Base-by-base conservation (phyloP, 2,888 invertebrate species). In the Epirrhoe alternata region DNA sequence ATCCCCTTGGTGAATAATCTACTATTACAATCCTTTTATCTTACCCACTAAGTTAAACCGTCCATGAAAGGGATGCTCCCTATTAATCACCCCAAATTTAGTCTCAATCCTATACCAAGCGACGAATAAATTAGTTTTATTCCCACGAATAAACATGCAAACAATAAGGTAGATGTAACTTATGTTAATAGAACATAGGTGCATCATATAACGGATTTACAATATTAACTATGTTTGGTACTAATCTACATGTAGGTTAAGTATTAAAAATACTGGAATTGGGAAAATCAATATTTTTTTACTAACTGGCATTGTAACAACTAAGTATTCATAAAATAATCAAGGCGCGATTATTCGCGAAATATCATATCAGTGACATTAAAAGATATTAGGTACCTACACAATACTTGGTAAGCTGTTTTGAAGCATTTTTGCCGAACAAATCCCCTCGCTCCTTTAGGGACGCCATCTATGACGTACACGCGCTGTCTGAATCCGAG, bases 401-500 rank as follows among this genome's bases (percentile, higher is more conserved):
- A 42, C 38, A 2, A 4, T 42, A 0, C 4, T 42, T 42, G 38
- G 38, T 42, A 42, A 42, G 10, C 38, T 42, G 12, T 42, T 42
- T 42, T 42, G 38, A 42, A 42, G 1, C 38, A 12, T 10, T 42
- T 12, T 10, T 12, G 38, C 38, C 38, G 7, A 3, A n/a, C 10
- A 45, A 45, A n/a, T 45, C 45, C 45, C 14, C 5, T 45, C 61
- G 59, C 38, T 55, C 31, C 24, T 51, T 38, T 24, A 69, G 72
- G 75, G 58, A 64, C 63, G 69, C 38, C 61, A 66, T 69, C 61
- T 49, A 74, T 86, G 86, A 85, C 84, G 86, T 83, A 71, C 71
- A 74, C 76, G 78, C 77, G 73, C 74, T 78, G 81, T 77, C 77
- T 83, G 74, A 78, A 75, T 75, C 78, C 79, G 79, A 79, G 78